A percentile compares a stretch with the other conserved stretches of the same genome.
These are phyloP conservation scores for Cheilosia urbana DNA, from an alignment of 2,888 invertebrate species.

Conservation along the genomic window DNA sequence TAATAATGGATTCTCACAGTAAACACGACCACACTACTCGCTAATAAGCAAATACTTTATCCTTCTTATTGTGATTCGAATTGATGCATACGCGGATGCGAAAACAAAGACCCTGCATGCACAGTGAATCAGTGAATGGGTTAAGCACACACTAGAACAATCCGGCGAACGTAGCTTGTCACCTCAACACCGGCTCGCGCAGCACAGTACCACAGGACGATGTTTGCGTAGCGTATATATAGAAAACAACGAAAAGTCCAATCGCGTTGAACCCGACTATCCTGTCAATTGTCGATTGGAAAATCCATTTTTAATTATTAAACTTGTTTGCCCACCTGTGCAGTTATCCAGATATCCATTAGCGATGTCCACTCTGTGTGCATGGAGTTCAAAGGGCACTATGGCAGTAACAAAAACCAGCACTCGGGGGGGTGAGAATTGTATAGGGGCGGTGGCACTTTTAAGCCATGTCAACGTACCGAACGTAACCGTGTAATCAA, in stretches of 20 bases:
- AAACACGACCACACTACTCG: constrained; percentile 13
- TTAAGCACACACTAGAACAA: constrained; percentile 8
- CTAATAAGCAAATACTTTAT: constrained; percentile 20
- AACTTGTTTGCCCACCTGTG: constrained; percentile 72
- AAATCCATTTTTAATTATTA: constrained; percentile 65
- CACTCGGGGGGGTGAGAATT: background rate
- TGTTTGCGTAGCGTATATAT: background rate
- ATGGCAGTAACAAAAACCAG: background rate
- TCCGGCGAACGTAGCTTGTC: background rate
- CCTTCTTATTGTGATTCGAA: constrained; percentile 24
- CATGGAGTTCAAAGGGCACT: constrained; percentile 50
- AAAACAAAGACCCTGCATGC: background rate
- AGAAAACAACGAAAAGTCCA: constrained; percentile 9
- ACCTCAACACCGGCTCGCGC: background rate
- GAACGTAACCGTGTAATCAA: constrained; percentile 53
- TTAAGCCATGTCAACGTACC: constrained; percentile 34
- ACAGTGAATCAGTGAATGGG: constrained; percentile 18
- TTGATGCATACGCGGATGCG: constrained; percentile 16
- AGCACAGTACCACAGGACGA: background rate
- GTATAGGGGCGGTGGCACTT: background rate
- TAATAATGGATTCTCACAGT: constrained; percentile 18
- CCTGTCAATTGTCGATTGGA: constrained; percentile 53
- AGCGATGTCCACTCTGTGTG: constrained; percentile 46
- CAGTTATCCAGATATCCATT: constrained; percentile 67
- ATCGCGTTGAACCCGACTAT: constrained; percentile 39